Evolutionary conservation across 2,797 vertebrate species (phyloP), one percentile per base, ranked within the genome.

Genomic region (Chaunax sp.): DNA sequence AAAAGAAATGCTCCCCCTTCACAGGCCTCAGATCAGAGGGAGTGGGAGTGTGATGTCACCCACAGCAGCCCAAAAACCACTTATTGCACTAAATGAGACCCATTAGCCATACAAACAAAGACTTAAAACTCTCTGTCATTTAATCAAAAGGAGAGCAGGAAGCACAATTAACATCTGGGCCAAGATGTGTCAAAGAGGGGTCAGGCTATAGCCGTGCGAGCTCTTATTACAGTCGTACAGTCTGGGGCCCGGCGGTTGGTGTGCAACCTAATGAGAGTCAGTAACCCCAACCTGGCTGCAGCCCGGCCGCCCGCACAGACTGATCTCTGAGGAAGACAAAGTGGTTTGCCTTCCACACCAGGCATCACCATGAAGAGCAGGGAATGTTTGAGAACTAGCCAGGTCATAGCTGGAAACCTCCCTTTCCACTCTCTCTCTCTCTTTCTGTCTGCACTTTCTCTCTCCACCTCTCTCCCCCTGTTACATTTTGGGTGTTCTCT

Each of bases 111-210:
- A 72, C 80, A 92, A 92, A 92, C 90, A 92, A 85, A 89, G 85
- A 80, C 73, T 79, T 85, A 64, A 73, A 85, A 82, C 75, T 63
- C 68, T 44, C 61, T 77, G 92, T 87, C 81, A 86, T 88, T 85
- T 90, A 88, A 92, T 92, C 85, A 92, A 78, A 90, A 84, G 75
- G 67, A 33, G 78, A 89, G 85, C 87, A 92, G 92, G 92, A 93
- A 92, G 82, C 75, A 83, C 78, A 93, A 92, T 93, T 90, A 93
- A 90, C 90, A 87, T 85, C 61, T 82, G 87, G 82, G 87, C 81
- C 84, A 79, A 60, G 76, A 85, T 72, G 88, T 91, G 89, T 89
- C 90, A 88, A 73, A 80, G 77, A 43, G 59, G 75, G 90, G 89
- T 91, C 88, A 90, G 72, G 65, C 50, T 74, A 4, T 53, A 78